Base-by-base conservation (phyloP, 2,888 invertebrate species). In the Tetragnatha montana region DNA sequence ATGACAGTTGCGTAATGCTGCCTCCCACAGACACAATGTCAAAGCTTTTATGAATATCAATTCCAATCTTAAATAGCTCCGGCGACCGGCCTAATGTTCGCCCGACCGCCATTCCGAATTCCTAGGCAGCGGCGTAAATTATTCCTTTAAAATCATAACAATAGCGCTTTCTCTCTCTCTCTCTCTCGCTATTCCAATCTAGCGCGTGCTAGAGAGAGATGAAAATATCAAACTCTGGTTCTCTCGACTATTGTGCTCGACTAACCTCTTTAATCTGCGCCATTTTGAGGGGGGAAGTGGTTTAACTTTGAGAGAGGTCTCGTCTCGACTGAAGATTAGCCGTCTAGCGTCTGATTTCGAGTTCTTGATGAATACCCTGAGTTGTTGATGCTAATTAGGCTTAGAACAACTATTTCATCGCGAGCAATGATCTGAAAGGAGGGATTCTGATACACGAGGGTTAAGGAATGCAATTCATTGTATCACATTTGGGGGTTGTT, bases 81-180 rank as follows among this genome's bases (percentile, higher is more conserved):
- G n/a, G n/a, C 51, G n/a, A 6, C 50, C 35, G 17, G 17, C 70
- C 51, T 49, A 81, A 70, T 8, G 22, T 68, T 21, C 22, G 79
- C 60, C 10, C 76, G 22, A 68, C 35, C 69, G 69, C 60, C 69
- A 80, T 60, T 68, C 35, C 60, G 35, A 82, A 73, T 82, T 74
- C 51, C 50, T 22, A 17, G n/a, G 8, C 51, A 70, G 21, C 51
- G 51, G 22, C 73, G 74, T 74, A 49, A 82, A 82, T 73, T 82
- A 74, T 51, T 82, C 82, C 60, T 50, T 68, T 82, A 74, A 82
- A 82, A 10, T 51, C 82, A 71, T 60, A 35, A 82, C 82, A 82
- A 82, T 81, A 71, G 71, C 49, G 19, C 21, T 19, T 35, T 35
- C 35, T 35, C 35, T 35, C 35, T 35, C 35, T 35, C 35, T 35